Evolutionary conservation across 2,888 invertebrate genomes (phyloP), one percentile per base, ranked within the genome.

Genomic region (Trachelus troglodyta): DNA sequence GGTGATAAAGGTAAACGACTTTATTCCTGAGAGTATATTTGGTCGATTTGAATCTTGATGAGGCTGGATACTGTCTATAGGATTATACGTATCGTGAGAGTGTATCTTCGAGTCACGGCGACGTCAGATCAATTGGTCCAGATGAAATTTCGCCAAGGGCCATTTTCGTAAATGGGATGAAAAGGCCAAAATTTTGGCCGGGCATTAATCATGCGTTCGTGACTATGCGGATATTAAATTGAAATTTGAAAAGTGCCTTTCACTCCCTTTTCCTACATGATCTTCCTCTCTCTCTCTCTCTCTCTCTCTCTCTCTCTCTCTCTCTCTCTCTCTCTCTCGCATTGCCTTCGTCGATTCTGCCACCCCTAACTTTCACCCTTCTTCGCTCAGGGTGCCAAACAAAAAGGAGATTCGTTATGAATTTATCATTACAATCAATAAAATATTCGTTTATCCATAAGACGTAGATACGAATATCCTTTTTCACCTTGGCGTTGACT

Each of bases 291-390:
- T 56, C 75, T 30, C 78, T 78, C 81, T 77, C 79, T 77, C 77
- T 78, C 81, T 77, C 79, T 77, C 77, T 77, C 81, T 6, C 34
- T 6, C 34, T 12, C 37, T 12, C 0, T 73, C 71, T 79, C 79
- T 56, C 75, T 30, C 78, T 78, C 81, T 77, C 79, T 77, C 77
- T 76, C 80, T 78, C 80, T 79, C 77, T 77, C 81, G 75, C 77
- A 15, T 23, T 23, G 56, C 6, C 23, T 23, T 23, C 6, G 15
- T 23, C 6, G 56, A 23, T 2, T 23, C 23, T 56, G 23, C 6
- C 23, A 12, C 9, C 56, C 23, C 15, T 23, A 23, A 9, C 6
- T 23, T 56, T 56, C 56, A 56, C 56, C 23, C 6, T 56, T 56
- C 56, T 56, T 56, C 56, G 2, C 9, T 56, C 15, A 35, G 56